Evolutionary conservation across 1,140 invertebrate species (phyloP).

Genomic region (Meloidogyne floridensis): DNA sequence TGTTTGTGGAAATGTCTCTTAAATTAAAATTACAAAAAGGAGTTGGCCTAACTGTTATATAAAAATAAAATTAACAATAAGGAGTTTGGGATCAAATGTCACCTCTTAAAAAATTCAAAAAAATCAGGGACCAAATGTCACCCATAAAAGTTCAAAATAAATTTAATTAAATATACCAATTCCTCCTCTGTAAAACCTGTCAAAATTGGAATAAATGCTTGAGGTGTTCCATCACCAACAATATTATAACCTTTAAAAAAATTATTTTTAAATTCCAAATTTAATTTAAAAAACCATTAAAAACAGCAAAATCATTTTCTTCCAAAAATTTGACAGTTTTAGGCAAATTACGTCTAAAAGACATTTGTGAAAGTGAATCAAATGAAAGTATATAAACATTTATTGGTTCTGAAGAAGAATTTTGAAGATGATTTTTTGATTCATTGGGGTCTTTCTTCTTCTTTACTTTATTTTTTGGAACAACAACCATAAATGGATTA

Average conservation of each 20-base stretch:
- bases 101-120: no score
- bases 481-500: slow-evolving; percentile 27
- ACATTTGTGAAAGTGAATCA: slow-evolving; percentile 84
- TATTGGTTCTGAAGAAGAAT: slow-evolving; percentile 56
- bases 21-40: slow-evolving; percentile 57
- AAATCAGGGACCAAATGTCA: no score
- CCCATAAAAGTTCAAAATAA: no score
- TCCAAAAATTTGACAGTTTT: slow-evolving; percentile 79
- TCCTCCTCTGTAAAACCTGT: slow-evolving; percentile 84
- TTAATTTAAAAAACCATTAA: slow-evolving; percentile 48
- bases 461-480: slow-evolving; percentile 18
- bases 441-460: neutral
- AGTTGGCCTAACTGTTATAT: no score
- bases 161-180: slow-evolving; percentile 65
- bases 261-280: neutral
- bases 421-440: neutral
- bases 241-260: slow-evolving; percentile 68
- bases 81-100: no score
- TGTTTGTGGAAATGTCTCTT: slow-evolving; percentile 68
- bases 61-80: no score
- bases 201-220: slow-evolving; percentile 85
- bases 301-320: slow-evolving; percentile 73
- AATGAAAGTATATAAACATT: slow-evolving; percentile 87
- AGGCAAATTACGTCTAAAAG: slow-evolving; percentile 82
- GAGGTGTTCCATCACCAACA: slow-evolving; percentile 89